phyloP scores from a whole-genome alignment of 2,888 invertebrate genomes.

The Penaeus monodon region DNA sequence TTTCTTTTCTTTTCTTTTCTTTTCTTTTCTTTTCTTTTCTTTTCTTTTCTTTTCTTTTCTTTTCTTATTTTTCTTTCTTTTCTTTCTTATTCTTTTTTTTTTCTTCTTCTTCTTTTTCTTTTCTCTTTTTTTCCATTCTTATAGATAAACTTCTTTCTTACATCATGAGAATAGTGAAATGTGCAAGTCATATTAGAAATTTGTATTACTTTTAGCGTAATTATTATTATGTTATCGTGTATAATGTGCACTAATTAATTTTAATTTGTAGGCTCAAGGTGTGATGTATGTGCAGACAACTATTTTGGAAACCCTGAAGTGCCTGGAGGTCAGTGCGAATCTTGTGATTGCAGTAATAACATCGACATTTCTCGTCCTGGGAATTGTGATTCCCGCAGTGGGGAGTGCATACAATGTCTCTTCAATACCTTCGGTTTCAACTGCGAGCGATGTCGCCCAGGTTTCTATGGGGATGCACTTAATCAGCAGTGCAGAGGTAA shows the following conservation, averaged over 20 bases:
- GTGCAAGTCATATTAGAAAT: too few relatives aligned
- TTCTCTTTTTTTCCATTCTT: too few relatives aligned
- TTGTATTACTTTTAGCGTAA: too few relatives aligned
- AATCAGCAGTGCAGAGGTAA: slow-evolving; percentile 80
- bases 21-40: too few relatives aligned
- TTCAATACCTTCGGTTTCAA: slow-evolving; percentile 88
- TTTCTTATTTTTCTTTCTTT: too few relatives aligned
- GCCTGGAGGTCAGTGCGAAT: slow-evolving; percentile 84
- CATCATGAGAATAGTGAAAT: too few relatives aligned
- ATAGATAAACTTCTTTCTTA: too few relatives aligned
- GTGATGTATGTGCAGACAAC: slow-evolving; percentile 95
- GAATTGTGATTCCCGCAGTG: slow-evolving; percentile 91
- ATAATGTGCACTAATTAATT: slow-evolving; percentile 19
- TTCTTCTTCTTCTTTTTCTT: too few relatives aligned
- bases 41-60: too few relatives aligned
- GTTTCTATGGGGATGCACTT: slow-evolving; percentile 90
- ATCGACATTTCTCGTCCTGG: slow-evolving; percentile 86
- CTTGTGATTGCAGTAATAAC: slow-evolving; percentile 94
- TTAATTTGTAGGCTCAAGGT: slow-evolving; percentile 74
- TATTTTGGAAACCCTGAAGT: slow-evolving; percentile 92
- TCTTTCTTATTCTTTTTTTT: too few relatives aligned
- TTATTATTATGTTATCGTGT: slow-evolving; percentile 12
- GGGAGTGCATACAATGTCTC: slow-evolving; percentile 91
- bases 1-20: too few relatives aligned
- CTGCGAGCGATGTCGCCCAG: slow-evolving; percentile 90